Conservation (phyloP, 2,888 invertebrate genomes). For the Buathra laborator region DNA sequence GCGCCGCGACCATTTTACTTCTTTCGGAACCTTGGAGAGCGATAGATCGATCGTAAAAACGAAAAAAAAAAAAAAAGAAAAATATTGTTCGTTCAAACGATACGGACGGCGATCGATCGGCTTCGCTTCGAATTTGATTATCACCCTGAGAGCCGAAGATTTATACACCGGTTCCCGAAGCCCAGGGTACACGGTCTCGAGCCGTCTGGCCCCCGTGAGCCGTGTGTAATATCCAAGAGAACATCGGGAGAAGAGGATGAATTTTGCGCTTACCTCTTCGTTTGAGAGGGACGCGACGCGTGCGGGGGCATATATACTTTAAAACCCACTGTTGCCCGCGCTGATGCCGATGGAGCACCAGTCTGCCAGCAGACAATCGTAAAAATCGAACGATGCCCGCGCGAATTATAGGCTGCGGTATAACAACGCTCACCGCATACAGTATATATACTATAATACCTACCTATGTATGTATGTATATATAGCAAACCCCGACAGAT, state of each 20-base stretch:
- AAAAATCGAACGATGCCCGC: conserved; percentile 83
- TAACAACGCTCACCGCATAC: conserved; percentile 68
- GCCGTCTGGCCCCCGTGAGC: conserved; percentile 33
- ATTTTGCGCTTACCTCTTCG: conserved; percentile 45
- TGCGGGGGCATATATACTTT: conserved; percentile 66
- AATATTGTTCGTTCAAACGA: background rate
- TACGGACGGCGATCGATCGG: conserved; percentile 54
- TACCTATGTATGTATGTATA: conserved; percentile 20
- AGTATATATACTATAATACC: conserved; percentile 35
- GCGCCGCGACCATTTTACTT: background rate
- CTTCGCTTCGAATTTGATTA: conserved; percentile 73
- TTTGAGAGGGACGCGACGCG: conserved; percentile 54
- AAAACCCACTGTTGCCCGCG: conserved; percentile 56
- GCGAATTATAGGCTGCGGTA: conserved; percentile 84
- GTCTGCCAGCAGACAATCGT: conserved; percentile 84
- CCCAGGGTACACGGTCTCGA: conserved; percentile 25
- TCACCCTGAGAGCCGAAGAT: conserved; percentile 72
- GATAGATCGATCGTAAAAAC: conserved; percentile 49
- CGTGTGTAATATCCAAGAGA: conserved; percentile 36
- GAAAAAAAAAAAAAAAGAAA: conserved; percentile 9
- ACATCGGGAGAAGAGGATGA: conserved; percentile 24
- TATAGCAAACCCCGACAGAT: background rate
- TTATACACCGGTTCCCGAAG: conserved; percentile 66
- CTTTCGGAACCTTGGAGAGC: background rate
- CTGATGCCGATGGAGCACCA: conserved; percentile 63